Conservation (phyloP, 2,113 vertebrate genomes). For the Bettongia penicillata region DNA sequence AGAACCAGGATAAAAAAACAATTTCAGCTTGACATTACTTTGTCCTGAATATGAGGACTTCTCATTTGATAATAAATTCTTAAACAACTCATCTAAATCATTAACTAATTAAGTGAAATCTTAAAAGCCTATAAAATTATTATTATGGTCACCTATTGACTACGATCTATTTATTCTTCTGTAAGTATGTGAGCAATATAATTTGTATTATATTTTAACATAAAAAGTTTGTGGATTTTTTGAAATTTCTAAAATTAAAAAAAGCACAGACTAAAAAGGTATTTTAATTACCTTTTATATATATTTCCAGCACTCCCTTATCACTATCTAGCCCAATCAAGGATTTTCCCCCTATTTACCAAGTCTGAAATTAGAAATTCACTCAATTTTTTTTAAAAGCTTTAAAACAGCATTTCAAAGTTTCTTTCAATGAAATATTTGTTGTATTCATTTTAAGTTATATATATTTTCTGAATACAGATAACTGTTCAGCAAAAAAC, state of each 20-base stretch:
- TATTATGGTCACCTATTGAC: neutral
- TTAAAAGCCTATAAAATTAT: neutral
- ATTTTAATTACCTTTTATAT: neutral
- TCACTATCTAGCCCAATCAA: neutral
- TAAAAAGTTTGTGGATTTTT: neutral
- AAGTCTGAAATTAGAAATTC: neutral
- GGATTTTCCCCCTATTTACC: neutral
- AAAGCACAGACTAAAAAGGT: neutral
- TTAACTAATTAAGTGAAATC: neutral
- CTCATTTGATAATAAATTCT: neutral
- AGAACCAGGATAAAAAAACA: neutral
- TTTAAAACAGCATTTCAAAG: neutral
- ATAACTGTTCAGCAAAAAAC: neutral
- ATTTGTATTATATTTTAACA: neutral
- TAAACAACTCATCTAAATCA: neutral
- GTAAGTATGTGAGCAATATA: neutral
- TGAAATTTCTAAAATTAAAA: neutral
- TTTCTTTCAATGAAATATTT: constrained; percentile 16
- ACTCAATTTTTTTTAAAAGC: neutral
- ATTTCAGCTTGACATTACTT: neutral
- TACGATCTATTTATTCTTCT: neutral
- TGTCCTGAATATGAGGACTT: neutral
- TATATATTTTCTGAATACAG: neutral
- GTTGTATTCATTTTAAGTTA: constrained; percentile 13
- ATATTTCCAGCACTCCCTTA: neutral